Percentiles rank a stretch among this genome's conserved stretches.
phyloP scores from a whole-genome alignment of 2,888 invertebrate species.

The Malachius bipustulatus region DNA sequence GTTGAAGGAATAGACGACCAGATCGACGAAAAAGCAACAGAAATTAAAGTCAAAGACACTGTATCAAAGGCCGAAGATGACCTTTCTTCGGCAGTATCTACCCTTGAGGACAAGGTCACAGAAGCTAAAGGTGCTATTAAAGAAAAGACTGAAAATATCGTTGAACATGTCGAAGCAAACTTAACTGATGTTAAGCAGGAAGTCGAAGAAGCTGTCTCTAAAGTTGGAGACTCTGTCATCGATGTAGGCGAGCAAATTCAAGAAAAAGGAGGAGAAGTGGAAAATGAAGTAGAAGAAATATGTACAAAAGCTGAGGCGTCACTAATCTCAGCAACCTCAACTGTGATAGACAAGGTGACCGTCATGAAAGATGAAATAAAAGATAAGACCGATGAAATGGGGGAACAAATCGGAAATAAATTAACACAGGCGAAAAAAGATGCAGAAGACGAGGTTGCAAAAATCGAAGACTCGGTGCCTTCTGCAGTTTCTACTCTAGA shows the following conservation, averaged over 20 bases:
- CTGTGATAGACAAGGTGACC: background rate
- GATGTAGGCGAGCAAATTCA: background rate
- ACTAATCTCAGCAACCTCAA: too few relatives aligned
- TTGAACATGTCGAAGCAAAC: background rate
- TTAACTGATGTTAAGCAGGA: too few relatives aligned
- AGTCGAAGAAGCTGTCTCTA: too few relatives aligned
- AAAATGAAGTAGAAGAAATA: background rate
- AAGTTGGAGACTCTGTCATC: too few relatives aligned
- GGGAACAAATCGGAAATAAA: too few relatives aligned
- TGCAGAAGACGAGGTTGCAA: constrained; percentile 5
- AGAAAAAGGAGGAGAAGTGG: background rate
- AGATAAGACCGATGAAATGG: background rate
- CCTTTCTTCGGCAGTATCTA: constrained; percentile 7
- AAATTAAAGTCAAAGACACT: constrained; percentile 1
- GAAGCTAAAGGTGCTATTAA: constrained; percentile 7
- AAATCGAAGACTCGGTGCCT: too few relatives aligned
- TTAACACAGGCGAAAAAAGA: constrained; percentile 13
- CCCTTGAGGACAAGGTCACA: constrained; percentile 9
- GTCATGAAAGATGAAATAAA: constrained; percentile 4
- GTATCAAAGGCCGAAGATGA: constrained; percentile 8
- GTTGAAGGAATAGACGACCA: too few relatives aligned
- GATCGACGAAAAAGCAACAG: constrained; percentile 7
- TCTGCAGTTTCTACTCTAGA: too few relatives aligned
- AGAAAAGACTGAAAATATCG: constrained; percentile 6
- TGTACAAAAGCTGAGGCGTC: too few relatives aligned